Base-by-base conservation (phyloP, 2,797 vertebrate species). In the Acomys russatus region DNA sequence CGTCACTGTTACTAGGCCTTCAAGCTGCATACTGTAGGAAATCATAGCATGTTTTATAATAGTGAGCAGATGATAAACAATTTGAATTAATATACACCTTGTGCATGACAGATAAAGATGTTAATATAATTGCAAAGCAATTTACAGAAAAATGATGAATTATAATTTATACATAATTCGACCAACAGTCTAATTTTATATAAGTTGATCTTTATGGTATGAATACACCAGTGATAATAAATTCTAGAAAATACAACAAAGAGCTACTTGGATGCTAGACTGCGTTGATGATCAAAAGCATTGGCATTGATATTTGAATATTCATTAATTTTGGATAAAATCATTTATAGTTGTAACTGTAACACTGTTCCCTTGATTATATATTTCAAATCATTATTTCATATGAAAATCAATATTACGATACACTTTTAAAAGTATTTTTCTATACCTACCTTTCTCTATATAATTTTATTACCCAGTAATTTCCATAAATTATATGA, bases 401-500 rank as follows among this genome's bases (percentile, higher is more conserved):
- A 63, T 33, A 71, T 71, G n/a, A 92, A 95, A 94, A 83, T 70
- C 44, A 90, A 51, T 68, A 95, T 49, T 33, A 77, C 44, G 74
- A 86, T 38, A 35, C 9, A 71, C 90, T 70, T 90, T 80, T 90
- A 49, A 88, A 84, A 76, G 20, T 12, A 44, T 63, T 56, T 91
- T 79, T 88, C n/a, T 85, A 17, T 88, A 91, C 4, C 33, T 89
- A 7, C 30, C 12, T 44, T 22, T 84, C 28, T 15, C 86, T 49
- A 70, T 90, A 64, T 20, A 91, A 74, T 92, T 96, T 91, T 94
- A 92, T 79, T 28, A 79, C 33, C 3, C 23, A 78, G 25, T 4
- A 76, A 54, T 93, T 96, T 96, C 91, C 59, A 96, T 28, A 80
- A 96, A 79, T 28, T 94, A 79, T 71, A 6, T 87, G 74, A 59